Percentiles rank a stretch among this genome's conserved stretches.
These are phyloP conservation scores for Scleropages formosus DNA, from an alignment of 2,797 vertebrate species.

Conservation along the genomic window DNA sequence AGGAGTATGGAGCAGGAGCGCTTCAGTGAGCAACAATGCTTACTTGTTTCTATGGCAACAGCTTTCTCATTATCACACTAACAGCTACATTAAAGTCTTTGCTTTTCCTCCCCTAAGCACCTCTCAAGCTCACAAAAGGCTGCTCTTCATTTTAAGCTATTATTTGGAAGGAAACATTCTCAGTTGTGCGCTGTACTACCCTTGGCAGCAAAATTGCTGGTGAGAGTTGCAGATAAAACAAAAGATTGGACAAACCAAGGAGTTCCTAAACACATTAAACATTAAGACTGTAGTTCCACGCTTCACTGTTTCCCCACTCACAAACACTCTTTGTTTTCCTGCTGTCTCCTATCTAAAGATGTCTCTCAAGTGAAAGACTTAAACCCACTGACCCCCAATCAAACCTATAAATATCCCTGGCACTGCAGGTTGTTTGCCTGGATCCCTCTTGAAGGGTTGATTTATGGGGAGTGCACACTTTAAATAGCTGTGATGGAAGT, in stretches of 20 bases:
- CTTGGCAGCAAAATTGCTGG: background rate
- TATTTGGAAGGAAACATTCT: background rate
- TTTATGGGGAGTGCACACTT: constrained; percentile 35
- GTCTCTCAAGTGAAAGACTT: constrained; percentile 13
- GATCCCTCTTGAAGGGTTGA: constrained; percentile 25
- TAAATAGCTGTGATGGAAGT: constrained; percentile 48
- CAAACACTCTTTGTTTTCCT: constrained; percentile 13
- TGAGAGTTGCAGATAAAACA: background rate
- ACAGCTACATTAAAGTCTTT: background rate
- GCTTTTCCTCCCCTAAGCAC: background rate
- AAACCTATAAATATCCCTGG: constrained; percentile 40
- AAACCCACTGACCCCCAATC: constrained; percentile 32
- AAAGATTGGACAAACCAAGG: background rate
- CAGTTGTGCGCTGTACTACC: background rate
- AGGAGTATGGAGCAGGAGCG: background rate
- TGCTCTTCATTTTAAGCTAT: background rate
- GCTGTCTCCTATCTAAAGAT: constrained; percentile 10
- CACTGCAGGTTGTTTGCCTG: constrained; percentile 21
- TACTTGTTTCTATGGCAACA: constrained; percentile 14
- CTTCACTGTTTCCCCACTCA: background rate
- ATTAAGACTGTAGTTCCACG: background rate
- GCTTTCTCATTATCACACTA: background rate
- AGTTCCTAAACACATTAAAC: background rate
- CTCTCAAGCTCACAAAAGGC: background rate
- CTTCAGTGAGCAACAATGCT: background rate